Evolutionary conservation across 2,797 vertebrate species (phyloP), one percentile per base, ranked within the genome.

Genomic region (Echiichthys vipera): DNA sequence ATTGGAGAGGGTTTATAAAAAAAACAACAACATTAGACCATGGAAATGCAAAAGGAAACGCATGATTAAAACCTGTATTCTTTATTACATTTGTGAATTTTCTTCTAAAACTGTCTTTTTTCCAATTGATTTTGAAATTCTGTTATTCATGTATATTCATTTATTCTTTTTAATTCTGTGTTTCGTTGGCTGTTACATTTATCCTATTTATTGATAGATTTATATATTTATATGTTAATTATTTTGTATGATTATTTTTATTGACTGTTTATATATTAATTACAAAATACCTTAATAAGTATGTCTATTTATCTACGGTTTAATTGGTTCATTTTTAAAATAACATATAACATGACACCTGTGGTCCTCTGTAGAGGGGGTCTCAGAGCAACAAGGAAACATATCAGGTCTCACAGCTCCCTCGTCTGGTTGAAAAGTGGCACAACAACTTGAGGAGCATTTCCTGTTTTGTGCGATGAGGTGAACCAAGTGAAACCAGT

Each of bases 401-500:
- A 78, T 77, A 20, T 40, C 15, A 43, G 43, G 54, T 62, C 24
- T 29, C 42, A 65, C 40, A 81, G 74, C 87, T 0, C 78, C 85
- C 70, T 85, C 91, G 43, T 40, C 63, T 91, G 91, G 85, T n/a
- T 0, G 17, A 11, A 76, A 27, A 0, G 3, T 2, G 2, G 7
- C 8, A 85, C 0, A 15, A 76, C 80, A 79, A 0, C 24, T 27
- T 22, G 12, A 66, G 17, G 4, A 9, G 2, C 3, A 40, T 36
- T 71, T 74, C 29, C 73, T 40, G 43, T 42, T 69, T 69, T 0
- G 7, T n/a, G 7, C n/a, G 30, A 40, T 57, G 49, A 74, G 30
- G 55, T 78, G 61, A 77, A 54, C 43, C 64, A 71, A 54, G 40
- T 43, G 65, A 84, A 80, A 80, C 70, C 59, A 80, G 76, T 72